Conservation (phyloP, 1,140 invertebrate species). For the Metaphire vulgaris region DNA sequence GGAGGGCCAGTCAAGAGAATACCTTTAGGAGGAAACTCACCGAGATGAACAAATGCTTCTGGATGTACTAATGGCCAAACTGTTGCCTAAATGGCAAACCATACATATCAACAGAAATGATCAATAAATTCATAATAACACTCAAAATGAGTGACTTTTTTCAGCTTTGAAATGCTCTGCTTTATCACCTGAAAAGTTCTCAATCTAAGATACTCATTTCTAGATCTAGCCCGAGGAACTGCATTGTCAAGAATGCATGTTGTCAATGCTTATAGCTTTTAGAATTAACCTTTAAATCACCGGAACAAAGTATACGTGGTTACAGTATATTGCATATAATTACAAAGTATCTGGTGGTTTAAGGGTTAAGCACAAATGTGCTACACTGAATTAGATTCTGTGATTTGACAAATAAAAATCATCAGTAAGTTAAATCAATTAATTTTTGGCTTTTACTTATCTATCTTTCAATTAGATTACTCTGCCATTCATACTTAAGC, state of each 20-base stretch:
- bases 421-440: background rate
- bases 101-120: background rate
- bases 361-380: background rate
- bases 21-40: background rate
- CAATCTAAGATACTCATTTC: background rate
- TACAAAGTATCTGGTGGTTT: background rate
- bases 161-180: background rate
- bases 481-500: background rate
- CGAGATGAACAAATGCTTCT: constrained; percentile 15
- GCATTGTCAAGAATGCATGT: background rate
- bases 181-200: background rate
- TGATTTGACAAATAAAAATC: background rate
- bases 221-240: background rate
- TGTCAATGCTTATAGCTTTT: background rate
- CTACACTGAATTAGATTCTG: background rate
- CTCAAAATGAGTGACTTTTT: no score
- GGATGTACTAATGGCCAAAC: background rate
- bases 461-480: background rate
- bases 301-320: no score
- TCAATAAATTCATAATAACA: background rate
- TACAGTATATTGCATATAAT: no score
- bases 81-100: background rate
- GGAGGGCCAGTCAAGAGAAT: constrained; percentile 27
- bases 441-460: background rate
- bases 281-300: no score